Conservation (phyloP, 1,140 invertebrate genomes). For the Cataglyphis hispanica region DNA sequence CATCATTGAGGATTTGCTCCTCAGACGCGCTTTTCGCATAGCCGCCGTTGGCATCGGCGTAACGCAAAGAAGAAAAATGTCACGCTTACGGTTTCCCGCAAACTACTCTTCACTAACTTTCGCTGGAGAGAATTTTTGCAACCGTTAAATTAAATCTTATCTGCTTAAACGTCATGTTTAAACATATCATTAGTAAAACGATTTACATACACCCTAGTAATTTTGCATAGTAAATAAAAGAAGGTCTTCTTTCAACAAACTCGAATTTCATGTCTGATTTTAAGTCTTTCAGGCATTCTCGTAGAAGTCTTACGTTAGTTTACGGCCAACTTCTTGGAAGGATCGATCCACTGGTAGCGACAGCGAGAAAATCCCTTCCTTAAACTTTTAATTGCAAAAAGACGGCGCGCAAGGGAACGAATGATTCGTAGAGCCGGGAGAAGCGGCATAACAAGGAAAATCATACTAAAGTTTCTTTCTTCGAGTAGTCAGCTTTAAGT, state of each 20-base stretch:
- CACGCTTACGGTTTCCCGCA: slow-evolving; percentile 27
- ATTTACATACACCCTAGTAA: background rate
- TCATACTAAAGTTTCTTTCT: slow-evolving; percentile 52
- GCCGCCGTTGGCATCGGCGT: slow-evolving; percentile 40
- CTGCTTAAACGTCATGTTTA: background rate
- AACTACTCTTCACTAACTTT: slow-evolving; percentile 6
- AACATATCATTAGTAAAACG: slow-evolving; percentile 22
- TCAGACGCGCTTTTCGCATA: slow-evolving; percentile 42
- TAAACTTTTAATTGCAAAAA: slow-evolving; percentile 65
- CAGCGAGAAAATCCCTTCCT: slow-evolving; percentile 59
- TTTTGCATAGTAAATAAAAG: slow-evolving; percentile 25
- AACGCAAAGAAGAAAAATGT: slow-evolving; percentile 42
- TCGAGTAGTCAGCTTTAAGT: slow-evolving; percentile 43
- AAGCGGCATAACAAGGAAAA: slow-evolving; percentile 52
- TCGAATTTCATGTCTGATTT: slow-evolving; percentile 55
- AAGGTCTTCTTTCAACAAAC: slow-evolving; percentile 27
- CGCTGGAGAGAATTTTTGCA: slow-evolving; percentile 32
- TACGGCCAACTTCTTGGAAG: slow-evolving; percentile 34
- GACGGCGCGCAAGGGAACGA: slow-evolving; percentile 48
- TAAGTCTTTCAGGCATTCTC: slow-evolving; percentile 17
- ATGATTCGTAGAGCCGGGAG: slow-evolving; percentile 51
- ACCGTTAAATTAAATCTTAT: slow-evolving; percentile 19
- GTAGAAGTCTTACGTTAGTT: slow-evolving; percentile 24
- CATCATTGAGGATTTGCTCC: slow-evolving; percentile 69
- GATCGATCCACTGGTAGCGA: slow-evolving; percentile 50